Conservation (phyloP, 2,113 vertebrate species). For the Lepisosteus oculatus region DNA sequence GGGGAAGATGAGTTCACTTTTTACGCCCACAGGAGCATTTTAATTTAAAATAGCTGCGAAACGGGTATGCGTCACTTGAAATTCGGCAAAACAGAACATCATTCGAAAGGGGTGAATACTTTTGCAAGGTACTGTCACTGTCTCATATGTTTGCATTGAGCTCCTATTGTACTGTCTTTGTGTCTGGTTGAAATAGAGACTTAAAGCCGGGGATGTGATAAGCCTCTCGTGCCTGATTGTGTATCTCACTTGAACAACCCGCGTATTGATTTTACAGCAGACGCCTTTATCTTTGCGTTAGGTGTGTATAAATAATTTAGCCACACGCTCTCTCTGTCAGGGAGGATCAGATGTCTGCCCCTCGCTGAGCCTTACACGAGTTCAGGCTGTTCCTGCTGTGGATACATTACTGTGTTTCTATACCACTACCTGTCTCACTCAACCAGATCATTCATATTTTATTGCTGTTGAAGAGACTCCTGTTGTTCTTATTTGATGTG, state of each 20-base stretch:
- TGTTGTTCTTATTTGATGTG: slow-evolving; percentile 20
- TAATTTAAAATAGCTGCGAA: too few relatives aligned
- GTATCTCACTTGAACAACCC: slow-evolving; percentile 1
- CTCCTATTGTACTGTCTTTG: too few relatives aligned
- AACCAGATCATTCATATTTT: slow-evolving; percentile 30
- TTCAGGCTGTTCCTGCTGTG: background rate
- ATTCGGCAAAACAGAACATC: too few relatives aligned
- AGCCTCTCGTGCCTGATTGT: background rate
- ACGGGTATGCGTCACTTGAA: too few relatives aligned
- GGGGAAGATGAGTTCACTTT: too few relatives aligned
- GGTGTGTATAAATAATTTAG: slow-evolving; percentile 27
- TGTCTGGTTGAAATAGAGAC: too few relatives aligned
- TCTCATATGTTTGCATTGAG: too few relatives aligned
- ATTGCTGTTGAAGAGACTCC: slow-evolving; percentile 15
- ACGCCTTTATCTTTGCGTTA: slow-evolving; percentile 2
- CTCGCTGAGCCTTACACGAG: background rate
- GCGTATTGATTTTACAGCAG: background rate
- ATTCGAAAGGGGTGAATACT: too few relatives aligned
- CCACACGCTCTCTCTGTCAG: background rate
- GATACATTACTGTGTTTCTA: slow-evolving; percentile 8
- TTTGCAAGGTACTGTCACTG: too few relatives aligned
- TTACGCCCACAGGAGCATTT: too few relatives aligned
- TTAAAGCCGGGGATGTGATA: background rate
- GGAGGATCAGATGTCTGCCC: slow-evolving; percentile 14
- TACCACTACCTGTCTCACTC: background rate